Evolutionary conservation across 2,113 vertebrate genomes (phyloP).

Genomic region (Plecotus auritus): DNA sequence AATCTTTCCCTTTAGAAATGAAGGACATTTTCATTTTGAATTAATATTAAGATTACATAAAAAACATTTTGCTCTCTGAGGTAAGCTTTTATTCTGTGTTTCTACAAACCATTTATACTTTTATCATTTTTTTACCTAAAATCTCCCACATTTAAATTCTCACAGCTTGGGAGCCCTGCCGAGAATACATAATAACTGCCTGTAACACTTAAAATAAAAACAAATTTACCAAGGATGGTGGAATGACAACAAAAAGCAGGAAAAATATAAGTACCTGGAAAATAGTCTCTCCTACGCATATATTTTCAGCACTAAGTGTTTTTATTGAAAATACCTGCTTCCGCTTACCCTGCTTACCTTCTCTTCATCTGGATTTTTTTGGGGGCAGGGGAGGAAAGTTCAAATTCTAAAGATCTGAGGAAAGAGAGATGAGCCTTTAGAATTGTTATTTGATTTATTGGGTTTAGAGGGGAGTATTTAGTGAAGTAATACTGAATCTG

Average conservation of each 20-base stretch:
- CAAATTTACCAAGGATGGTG: slow-evolving; percentile 71
- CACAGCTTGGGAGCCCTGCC: slow-evolving; percentile 78
- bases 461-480: background rate
- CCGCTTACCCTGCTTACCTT: background rate
- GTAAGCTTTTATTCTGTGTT: slow-evolving; percentile 73
- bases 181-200: slow-evolving; percentile 80
- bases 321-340: slow-evolving; percentile 56
- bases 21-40: slow-evolving; percentile 68
- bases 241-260: slow-evolving; percentile 69
- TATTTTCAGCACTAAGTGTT: slow-evolving; percentile 62
- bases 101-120: slow-evolving; percentile 79
- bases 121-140: slow-evolving; percentile 71
- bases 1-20: slow-evolving; percentile 54
- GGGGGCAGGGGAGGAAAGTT: background rate
- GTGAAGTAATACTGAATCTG: background rate
- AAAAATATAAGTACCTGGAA: slow-evolving; percentile 63
- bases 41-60: slow-evolving; percentile 72
- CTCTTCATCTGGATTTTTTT: slow-evolving; percentile 28
- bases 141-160: slow-evolving; percentile 81
- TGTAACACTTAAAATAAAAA: slow-evolving; percentile 81
- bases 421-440: background rate
- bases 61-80: slow-evolving; percentile 66
- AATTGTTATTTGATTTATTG: background rate
- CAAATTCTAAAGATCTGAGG: slow-evolving; percentile 26
- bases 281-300: slow-evolving; percentile 61